Base-by-base conservation (phyloP, 2,797 vertebrate species). In the Hippocampus kuda region DNA sequence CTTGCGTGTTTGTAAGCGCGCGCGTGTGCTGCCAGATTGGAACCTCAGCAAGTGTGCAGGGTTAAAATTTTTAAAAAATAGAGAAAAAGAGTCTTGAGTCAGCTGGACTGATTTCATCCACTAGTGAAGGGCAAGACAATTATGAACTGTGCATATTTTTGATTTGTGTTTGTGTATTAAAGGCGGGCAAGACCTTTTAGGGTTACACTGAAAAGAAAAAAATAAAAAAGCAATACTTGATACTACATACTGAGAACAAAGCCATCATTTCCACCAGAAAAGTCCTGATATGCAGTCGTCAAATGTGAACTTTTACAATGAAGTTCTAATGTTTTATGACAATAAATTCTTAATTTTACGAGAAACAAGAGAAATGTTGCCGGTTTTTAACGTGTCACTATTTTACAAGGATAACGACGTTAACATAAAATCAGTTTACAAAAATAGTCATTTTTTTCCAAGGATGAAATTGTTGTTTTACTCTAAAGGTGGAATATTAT, bases 21-120 rank as follows among this genome's bases (percentile, higher is more conserved):
- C 34, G 1, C 0, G 34, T 38, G 34, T 7, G 34, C 34, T 22
- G 60, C 44, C 22, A 3, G 54, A 57, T 12, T 26, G 24, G 4
- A 20, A 49, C 48, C 48, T 49, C 48, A 49, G 48, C 13, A 49
- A 49, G 48, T 18, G 57, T 30, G 57, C 57, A 34, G 27, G 26
- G 27, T 60, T 26, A 4, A 11, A 27, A 27, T 60, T 16, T 34
- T 60, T 13, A 15, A 18, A 27, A 34, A 59, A 12, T 15, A 15
- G 13, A 15, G 16, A 22, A 24, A 68, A 76, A 66, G 57, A 75
- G 83, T 85, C 78, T 82, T 44, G 68, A 88, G 86, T 92, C 90
- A 91, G 90, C 90, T 91, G 89, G 89, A 79, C 90, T 91, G 90
- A 91, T 89, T 83, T 87, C 69, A 75, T 78, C 78, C 65, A 61